A percentile compares a stretch with the other conserved stretches of the same genome.
phyloP scores from a whole-genome alignment of 1,140 invertebrate species.

The Drosophila subobscura region DNA sequence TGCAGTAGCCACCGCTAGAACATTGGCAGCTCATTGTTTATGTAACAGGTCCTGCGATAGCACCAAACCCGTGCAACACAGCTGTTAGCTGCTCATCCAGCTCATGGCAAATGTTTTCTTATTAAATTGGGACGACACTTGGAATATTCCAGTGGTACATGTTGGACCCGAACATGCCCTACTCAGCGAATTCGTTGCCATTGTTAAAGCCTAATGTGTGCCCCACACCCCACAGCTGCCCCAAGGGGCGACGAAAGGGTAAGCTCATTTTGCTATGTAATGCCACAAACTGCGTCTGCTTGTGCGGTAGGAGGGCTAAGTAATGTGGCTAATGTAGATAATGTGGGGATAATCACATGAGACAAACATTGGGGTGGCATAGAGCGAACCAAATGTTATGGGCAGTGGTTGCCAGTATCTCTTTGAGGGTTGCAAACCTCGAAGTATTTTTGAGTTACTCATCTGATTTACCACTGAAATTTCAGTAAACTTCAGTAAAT shows the following conservation, averaged over 20 bases:
- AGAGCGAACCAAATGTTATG: not conserved
- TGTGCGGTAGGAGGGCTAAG: slow-evolving; percentile 26
- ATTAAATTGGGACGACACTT: slow-evolving; percentile 54
- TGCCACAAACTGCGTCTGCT: slow-evolving; percentile 36
- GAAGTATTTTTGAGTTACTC: slow-evolving; percentile 23
- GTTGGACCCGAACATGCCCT: not conserved
- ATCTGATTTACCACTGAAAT: slow-evolving; percentile 31
- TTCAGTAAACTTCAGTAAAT: slow-evolving; percentile 21
- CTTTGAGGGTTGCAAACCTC: too few relatives aligned
- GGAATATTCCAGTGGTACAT: slow-evolving; percentile 14
- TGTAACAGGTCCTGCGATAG: slow-evolving; percentile 44
- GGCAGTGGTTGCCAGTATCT: not conserved
- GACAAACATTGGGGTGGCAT: slow-evolving; percentile 18
- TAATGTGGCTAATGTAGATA: slow-evolving; percentile 47
- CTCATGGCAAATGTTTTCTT: slow-evolving; percentile 36
- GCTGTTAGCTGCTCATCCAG: not conserved
- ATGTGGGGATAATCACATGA: slow-evolving; percentile 34
- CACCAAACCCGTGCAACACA: not conserved
- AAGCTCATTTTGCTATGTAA: slow-evolving; percentile 44
- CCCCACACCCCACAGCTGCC: slow-evolving; percentile 6
- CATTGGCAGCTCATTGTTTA: slow-evolving; percentile 52
- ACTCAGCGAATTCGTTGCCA: slow-evolving; percentile 20
- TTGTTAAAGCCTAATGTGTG: slow-evolving; percentile 45
- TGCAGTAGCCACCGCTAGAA: not conserved
- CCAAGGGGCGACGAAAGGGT: slow-evolving; percentile 12